Evolutionary conservation across 1,140 invertebrate species (phyloP).

Genomic region (Calliopsis andreniformis): DNA sequence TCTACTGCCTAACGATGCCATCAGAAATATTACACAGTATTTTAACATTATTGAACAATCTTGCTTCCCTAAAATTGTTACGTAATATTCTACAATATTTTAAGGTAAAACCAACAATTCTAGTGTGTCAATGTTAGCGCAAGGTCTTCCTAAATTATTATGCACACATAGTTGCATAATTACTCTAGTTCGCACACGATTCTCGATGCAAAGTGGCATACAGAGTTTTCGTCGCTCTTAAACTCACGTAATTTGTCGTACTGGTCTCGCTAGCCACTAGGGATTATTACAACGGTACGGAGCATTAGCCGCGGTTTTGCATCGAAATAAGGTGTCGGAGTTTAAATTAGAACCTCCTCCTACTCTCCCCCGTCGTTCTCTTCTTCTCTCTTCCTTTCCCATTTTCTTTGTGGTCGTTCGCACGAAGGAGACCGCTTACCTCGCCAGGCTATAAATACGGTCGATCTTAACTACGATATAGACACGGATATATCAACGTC

Average conservation of each 20-base stretch:
- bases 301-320: constrained; percentile 60
- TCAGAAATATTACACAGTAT: no score
- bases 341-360: constrained; percentile 61
- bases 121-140: no score
- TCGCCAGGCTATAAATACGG: constrained; percentile 71
- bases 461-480: constrained; percentile 71
- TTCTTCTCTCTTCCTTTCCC: constrained; percentile 30
- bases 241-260: constrained; percentile 5
- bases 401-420: constrained; percentile 15
- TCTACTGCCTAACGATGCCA: no score
- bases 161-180: no score
- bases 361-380: neutral
- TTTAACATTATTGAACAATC: no score
- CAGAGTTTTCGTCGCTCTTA: no score
- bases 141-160: no score
- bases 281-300: constrained; percentile 59
- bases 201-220: no score
- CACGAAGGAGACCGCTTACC: constrained; percentile 5
- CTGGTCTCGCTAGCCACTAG: neutral
- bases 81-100: no score
- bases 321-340: constrained; percentile 64
- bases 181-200: no score
- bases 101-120: no score
- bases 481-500: constrained; percentile 75
- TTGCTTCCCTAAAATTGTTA: no score